These are phyloP conservation scores for Tor tambroides DNA, from an alignment of 2,113 vertebrate species.

Conservation along the genomic window DNA sequence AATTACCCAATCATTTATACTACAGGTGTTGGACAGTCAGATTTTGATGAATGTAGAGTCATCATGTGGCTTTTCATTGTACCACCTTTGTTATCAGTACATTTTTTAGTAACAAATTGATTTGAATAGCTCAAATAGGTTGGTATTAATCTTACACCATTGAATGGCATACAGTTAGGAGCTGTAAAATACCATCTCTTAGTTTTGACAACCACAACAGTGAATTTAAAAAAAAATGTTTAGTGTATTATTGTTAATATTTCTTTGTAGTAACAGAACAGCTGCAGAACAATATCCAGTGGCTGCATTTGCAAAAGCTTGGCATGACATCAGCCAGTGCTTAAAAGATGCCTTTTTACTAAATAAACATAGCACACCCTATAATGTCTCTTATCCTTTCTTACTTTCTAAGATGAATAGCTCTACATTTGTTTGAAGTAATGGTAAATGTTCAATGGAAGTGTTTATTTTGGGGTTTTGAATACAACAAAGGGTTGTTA, in stretches of 20 bases:
- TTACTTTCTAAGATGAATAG: constrained; percentile 6
- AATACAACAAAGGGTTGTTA: not conserved
- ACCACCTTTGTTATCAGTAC: not conserved
- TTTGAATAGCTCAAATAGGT: not conserved
- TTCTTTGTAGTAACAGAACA: not conserved
- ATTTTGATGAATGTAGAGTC: not conserved
- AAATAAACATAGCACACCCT: constrained; percentile 25
- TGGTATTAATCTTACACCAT: not conserved
- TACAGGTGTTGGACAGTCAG: not conserved
- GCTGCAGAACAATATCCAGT: constrained; percentile 13
- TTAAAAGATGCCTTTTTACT: constrained; percentile 18
- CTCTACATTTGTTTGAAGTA: constrained; percentile 16
- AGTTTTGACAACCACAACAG: not conserved
- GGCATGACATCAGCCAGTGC: not conserved
- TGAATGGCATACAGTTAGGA: not conserved
- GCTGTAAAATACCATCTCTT: not conserved
- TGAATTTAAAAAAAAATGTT: not conserved
- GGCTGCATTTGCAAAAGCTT: constrained; percentile 21
- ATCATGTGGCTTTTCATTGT: not conserved
- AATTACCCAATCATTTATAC: too few relatives aligned
- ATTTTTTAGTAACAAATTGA: not conserved
- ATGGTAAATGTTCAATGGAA: not conserved
- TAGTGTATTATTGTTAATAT: not conserved
- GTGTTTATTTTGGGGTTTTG: not conserved
- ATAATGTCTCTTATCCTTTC: constrained; percentile 1